Base-by-base conservation (phyloP, 2,888 invertebrate genomes). In the Drosophila greeni region DNA sequence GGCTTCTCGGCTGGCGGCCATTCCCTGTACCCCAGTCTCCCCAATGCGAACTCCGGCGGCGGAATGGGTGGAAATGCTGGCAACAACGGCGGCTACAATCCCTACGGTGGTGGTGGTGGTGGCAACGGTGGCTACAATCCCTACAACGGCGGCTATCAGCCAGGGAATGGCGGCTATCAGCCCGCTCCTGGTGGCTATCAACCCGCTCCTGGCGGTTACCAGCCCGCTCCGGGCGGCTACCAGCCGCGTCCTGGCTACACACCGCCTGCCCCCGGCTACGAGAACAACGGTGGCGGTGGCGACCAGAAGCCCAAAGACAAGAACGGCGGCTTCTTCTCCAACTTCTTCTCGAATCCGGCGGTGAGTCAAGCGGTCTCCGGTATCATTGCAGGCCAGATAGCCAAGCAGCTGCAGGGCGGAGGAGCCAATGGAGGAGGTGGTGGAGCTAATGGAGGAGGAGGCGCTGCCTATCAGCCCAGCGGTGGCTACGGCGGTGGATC, bases 311-410 rank as follows among this genome's bases (percentile, higher is more conserved):
- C 82, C 9, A 87, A 86, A 68, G 87, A 87, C 11, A 88, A 88
- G 54, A 81, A 86, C 53, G 77, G 85, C 56, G 86, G 87, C 52
- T 87, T 88, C 76, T 86, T 88, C 72, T 87, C 88, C 26, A 87
- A 81, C 51, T 87, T 88, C 74, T 82, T 88, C 45, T 86, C 86
- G 23, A 88, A 86, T 73, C 88, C 89, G 64, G 82, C 85, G 59
- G 87, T 89, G 48, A 85, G 84, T 83, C 86, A 88, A 73, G 89
- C 88, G 24, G 86, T 88, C 34, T 84, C 85, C 61, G 89, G 88
- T 62, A 82, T 89, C 49, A 86, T 88, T 80, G 87, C 88, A 47
- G 88, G 87, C 42, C 88, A 88, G 80, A 86, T 88, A 47, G 81
- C 87, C 39, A 88, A 88, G 64, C 75, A 85, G 33, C 73, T 89